Evolutionary conservation across 35 echinoderm and acorn worm species (phyloP).

Genomic region (Anneissia japonica): DNA sequence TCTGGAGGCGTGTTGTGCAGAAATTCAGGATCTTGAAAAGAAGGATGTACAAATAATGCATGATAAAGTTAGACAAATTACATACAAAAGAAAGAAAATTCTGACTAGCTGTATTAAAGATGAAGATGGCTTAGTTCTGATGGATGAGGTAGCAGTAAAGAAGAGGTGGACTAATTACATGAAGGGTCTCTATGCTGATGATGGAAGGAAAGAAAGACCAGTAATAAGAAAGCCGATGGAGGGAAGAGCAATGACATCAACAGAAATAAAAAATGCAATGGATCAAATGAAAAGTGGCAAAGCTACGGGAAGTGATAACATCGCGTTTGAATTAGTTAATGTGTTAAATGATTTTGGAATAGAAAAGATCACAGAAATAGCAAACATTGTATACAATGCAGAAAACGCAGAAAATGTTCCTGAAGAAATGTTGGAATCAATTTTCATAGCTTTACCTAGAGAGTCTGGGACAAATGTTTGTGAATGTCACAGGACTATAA

Average conservation of each 20-base stretch:
- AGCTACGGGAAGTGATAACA: background rate
- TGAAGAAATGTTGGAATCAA: background rate
- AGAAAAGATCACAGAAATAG: background rate
- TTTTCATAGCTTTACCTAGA: background rate
- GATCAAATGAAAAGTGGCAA: conserved; percentile 2
- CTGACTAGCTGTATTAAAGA: conserved; percentile 20
- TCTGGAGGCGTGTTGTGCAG: background rate
- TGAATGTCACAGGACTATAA: conserved; percentile 1
- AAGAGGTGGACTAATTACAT: background rate
- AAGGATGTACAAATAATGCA: no score
- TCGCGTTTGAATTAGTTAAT: background rate
- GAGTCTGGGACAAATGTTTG: background rate
- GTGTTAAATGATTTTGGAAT: conserved; percentile 3
- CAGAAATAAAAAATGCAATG: background rate
- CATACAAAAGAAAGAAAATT: no score
- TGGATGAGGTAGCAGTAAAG: no score
- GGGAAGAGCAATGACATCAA: background rate
- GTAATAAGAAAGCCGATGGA: background rate
- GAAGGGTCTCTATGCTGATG: background rate
- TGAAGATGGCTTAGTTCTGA: background rate
- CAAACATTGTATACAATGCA: conserved; percentile 1
- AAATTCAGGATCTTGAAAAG: background rate
- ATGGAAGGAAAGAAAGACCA: background rate
- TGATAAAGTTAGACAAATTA: no score
- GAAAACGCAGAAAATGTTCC: background rate